Evolutionary conservation across 1,140 invertebrate genomes (phyloP).

Genomic region (Penaeus vannamei): DNA sequence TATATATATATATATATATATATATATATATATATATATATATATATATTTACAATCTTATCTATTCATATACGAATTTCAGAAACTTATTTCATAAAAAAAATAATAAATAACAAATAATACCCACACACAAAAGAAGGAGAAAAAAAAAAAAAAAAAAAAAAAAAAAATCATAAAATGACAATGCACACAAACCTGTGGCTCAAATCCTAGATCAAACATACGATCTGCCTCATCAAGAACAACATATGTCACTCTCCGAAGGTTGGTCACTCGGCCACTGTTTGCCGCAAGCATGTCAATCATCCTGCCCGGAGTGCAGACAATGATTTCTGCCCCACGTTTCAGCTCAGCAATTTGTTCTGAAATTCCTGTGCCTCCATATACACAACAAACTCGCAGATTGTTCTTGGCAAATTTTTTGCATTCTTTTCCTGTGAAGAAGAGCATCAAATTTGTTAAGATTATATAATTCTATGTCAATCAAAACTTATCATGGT

Average conservation of each 20-base stretch:
- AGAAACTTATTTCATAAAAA: no score
- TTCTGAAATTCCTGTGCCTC: slow-evolving; percentile 91
- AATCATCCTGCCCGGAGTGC: slow-evolving; percentile 99
- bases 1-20: no score
- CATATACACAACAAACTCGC: slow-evolving; percentile 96
- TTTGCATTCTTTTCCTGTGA: slow-evolving; percentile 87
- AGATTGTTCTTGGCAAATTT: slow-evolving; percentile 94
- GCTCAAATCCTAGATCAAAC: slow-evolving; percentile 99
- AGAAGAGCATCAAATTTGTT: background rate
- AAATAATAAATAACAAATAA: no score
- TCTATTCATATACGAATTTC: no score
- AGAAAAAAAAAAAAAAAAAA: no score
- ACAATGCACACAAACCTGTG: slow-evolving; percentile 80
- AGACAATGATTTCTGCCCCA: slow-evolving; percentile 98
- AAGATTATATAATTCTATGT: no score
- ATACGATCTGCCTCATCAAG: slow-evolving; percentile 99
- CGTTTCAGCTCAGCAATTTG: slow-evolving; percentile 98
- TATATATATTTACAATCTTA: no score
- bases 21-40: no score
- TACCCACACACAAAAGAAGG: no score
- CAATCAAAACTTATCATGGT: background rate
- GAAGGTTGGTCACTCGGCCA: slow-evolving; percentile 94
- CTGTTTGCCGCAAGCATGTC: slow-evolving; percentile 99
- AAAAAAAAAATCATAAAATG: background rate
- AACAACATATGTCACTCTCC: slow-evolving; percentile 96